Base-by-base conservation (phyloP, 2,113 vertebrate genomes). In the Gymnorhina tibicen region DNA sequence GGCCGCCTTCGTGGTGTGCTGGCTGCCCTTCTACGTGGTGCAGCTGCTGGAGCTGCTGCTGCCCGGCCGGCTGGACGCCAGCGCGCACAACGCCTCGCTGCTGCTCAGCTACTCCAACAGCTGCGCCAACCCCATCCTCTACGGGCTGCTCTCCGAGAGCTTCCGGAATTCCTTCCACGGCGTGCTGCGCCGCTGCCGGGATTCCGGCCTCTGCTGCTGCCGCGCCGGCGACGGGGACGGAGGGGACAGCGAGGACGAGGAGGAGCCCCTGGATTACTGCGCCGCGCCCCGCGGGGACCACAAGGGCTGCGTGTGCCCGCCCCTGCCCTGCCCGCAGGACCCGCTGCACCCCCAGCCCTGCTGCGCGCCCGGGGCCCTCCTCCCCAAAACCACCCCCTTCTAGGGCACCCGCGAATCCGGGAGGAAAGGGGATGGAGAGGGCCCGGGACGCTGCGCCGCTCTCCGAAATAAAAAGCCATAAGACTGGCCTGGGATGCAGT, bases 11-110 rank as follows among this genome's bases (percentile, higher is more conserved):
- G 99, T 99, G 85, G 98, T 99, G 41, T 99, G 99, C 92, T 99
- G 99, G 99, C 98, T 99, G 98, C 99, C 99, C 4, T 99, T 99
- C 96, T 99, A 99, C 33, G 98, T 99, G 68, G 98, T 99, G 68
- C 99, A 99, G 97, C 96, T 99, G 80, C 97, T 99, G 41, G 98
- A 98, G 87, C 98, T 99, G 56, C 98, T 99, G 53, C 89, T 97
- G 84, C 99, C 97, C 64, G 98, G 96, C 83, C 96, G 74, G 22
- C 97, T 98, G 17, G 98, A 98, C 13, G 98, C 99, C 86, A 98
- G 98, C 1, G 95, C 99, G 87, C 99, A 98, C 97, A 98, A 99
- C n/a, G 98, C 99, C 83, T 98, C 98, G 7, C 98, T 99, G 94
- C 98, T 99, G 92, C 97, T 99, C 35, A 98, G 99, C 87, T 99